phyloP scores from a whole-genome alignment of 2,113 vertebrate species.

The Baryphthengus martii region DNA sequence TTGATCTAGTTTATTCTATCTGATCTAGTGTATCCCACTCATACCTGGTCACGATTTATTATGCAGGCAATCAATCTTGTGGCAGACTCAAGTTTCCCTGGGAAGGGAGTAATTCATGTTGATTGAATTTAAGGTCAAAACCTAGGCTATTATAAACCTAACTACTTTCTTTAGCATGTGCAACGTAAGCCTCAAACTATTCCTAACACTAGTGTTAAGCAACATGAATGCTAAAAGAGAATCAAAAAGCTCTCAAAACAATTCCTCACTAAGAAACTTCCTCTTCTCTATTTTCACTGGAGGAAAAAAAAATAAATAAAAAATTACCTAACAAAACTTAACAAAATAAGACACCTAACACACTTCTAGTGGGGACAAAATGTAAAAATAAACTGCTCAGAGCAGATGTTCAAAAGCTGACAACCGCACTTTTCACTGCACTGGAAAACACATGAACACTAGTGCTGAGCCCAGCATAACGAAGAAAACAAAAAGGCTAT shows the following conservation, averaged over 20 bases:
- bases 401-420: constrained; percentile 26
- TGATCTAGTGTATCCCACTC: neutral
- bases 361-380: neutral
- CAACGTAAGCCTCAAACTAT: neutral
- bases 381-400: neutral
- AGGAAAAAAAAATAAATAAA: neutral
- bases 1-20: neutral
- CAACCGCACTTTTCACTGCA: neutral
- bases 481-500: neutral
- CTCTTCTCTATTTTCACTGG: neutral
- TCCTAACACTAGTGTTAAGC: neutral
- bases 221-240: neutral
- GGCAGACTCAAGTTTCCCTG: neutral
- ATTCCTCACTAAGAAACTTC: neutral
- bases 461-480: neutral
- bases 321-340: too few relatives aligned
- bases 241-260: neutral
- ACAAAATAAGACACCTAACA: neutral
- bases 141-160: neutral
- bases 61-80: neutral
- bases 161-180: neutral
- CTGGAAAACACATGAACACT: neutral
- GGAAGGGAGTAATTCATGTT: neutral
- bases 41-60: neutral
- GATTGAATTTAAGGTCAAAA: neutral